Evolutionary conservation across 2,888 invertebrate species (phyloP).

Genomic region (Thymelicus sylvestris): DNA sequence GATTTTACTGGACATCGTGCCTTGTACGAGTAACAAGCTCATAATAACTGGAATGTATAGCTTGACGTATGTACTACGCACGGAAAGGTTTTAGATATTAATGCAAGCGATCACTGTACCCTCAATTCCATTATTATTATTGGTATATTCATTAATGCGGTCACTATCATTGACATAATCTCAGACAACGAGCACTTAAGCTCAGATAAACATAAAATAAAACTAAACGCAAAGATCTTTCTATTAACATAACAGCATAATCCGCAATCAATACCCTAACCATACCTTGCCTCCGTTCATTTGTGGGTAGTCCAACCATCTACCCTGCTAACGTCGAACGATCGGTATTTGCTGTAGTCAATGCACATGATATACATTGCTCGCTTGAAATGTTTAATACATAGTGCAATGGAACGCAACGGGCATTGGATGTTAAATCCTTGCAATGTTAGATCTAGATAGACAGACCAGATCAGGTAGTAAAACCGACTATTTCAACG

Average conservation of each 20-base stretch:
- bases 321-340: background rate
- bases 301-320: conserved; percentile 52
- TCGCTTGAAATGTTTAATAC: background rate
- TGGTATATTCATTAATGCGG: too few species aligned
- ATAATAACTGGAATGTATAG: too few species aligned
- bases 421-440: conserved; percentile 13
- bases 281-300: conserved; percentile 53
- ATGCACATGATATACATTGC: background rate
- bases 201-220: background rate
- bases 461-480: background rate
- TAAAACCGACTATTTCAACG: conserved; percentile 49
- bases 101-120: too few species aligned
- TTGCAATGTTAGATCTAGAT: background rate
- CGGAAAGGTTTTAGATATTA: too few species aligned
- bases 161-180: too few species aligned
- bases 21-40: too few species aligned
- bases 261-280: conserved; percentile 46
- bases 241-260: conserved; percentile 41
- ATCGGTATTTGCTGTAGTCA: background rate
- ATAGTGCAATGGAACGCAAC: background rate
- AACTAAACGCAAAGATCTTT: conserved; percentile 4
- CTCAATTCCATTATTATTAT: too few species aligned
- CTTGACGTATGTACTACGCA: too few species aligned
- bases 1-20: too few species aligned
- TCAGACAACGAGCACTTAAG: background rate